Conservation (phyloP, 2,113 vertebrate genomes). For the Cynoglossus semilaevis region DNA sequence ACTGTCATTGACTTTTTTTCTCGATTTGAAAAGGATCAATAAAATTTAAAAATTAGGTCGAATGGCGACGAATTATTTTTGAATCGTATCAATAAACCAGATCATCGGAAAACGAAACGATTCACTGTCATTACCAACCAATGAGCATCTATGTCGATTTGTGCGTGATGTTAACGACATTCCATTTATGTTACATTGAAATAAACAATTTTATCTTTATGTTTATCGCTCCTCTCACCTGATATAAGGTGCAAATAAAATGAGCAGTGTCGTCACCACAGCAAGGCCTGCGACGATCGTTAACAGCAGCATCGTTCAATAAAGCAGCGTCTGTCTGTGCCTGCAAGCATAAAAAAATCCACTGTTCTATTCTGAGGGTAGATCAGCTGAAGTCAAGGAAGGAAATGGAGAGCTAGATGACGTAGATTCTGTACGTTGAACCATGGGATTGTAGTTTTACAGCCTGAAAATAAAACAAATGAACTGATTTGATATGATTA, state of each 20-base stretch:
- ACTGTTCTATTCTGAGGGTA: slow-evolving; percentile 36
- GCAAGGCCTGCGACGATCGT: slow-evolving; percentile 70
- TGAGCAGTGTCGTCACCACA: slow-evolving; percentile 70
- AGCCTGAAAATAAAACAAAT: neutral
- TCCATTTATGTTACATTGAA: too few relatives aligned
- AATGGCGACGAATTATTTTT: too few relatives aligned
- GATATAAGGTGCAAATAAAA: slow-evolving; percentile 78
- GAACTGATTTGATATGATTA: too few relatives aligned
- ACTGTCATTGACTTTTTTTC: slow-evolving; percentile 31
- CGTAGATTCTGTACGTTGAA: slow-evolving; percentile 22
- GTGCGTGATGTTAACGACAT: too few relatives aligned
- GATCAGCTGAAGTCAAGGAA: slow-evolving; percentile 66
- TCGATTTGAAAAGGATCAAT: too few relatives aligned
- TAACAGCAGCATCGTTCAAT: slow-evolving; percentile 52
- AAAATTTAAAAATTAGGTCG: too few relatives aligned
- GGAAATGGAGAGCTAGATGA: slow-evolving; percentile 6
- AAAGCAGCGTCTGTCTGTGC: slow-evolving; percentile 1
- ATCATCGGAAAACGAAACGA: too few relatives aligned
- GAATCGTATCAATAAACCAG: too few relatives aligned
- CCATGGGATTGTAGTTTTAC: slow-evolving; percentile 75
- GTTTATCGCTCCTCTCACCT: slow-evolving; percentile 77
- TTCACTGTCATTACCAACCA: too few relatives aligned
- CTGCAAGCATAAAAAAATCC: slow-evolving; percentile 18
- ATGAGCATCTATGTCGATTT: too few relatives aligned
- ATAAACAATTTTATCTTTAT: too few relatives aligned